Base-by-base conservation (phyloP, 2,113 vertebrate species). In the Glaucomys volans region DNA sequence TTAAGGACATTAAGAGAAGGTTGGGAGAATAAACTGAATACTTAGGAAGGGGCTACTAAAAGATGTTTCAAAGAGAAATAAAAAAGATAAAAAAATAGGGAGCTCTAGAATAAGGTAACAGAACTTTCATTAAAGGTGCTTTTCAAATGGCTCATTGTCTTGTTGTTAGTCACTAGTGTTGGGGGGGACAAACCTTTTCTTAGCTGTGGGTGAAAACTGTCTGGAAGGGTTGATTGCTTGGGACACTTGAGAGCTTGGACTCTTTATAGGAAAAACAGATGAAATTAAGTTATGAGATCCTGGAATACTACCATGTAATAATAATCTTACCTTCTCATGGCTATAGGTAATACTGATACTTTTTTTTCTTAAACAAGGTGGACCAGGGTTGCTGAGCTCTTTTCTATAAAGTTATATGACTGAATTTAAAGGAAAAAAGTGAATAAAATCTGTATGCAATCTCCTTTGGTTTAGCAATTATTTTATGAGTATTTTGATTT, bases 351-450 rank as follows among this genome's bases (percentile, higher is more conserved):
- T 37, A 91, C 67, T 47, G 26, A 47, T 40, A 77, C 24, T 22
- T 80, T 10, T 37, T 86, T 96, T 96, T 79, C 50, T 94, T 84
- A 76, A 95, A 42, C 14, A 92, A 97, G 14, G 1, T 57, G 28
- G 6, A n/a, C 57, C 20, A 84, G 62, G 8, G 5, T 84, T 87
- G 81, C 47, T 94, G 84, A 74, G 12, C 2, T 76, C 2, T 75
- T 59, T 83, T 87, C 42, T 94, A 13, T 93, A 81, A 86, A 81
- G 10, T 76, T 69, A 4, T 69, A 57, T 83, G 54, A 88, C 32
- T 93, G 22, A 67, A 62, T 24, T 96, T 28, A 54, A 88, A 90
- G 24, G 57, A 93, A 95, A 77, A 72, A 95, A 72, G 4, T 47
- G 9, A 69, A 69, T 22, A 69, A 37, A n/a, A 30, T 32, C 2